These are phyloP conservation scores for Cyclophora albipunctata DNA, from an alignment of 2,888 invertebrate genomes.

Conservation along the genomic window DNA sequence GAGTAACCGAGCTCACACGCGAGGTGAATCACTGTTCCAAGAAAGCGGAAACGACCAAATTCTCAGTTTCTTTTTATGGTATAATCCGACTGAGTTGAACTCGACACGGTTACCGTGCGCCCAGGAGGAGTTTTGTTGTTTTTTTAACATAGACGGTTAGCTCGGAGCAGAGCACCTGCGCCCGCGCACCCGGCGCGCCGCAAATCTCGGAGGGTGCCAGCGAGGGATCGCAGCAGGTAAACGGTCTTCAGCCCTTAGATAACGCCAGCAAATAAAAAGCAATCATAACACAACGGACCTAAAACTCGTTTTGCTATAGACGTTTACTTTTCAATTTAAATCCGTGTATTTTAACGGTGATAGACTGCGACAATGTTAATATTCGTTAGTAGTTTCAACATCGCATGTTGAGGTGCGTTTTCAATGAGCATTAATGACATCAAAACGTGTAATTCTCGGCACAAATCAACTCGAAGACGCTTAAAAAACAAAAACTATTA, in stretches of 20 bases:
- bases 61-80: conserved; percentile 58
- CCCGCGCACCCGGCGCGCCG: conserved; percentile 62
- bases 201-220: conserved; percentile 64
- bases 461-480: conserved; percentile 41
- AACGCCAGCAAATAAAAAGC: conserved; percentile 27
- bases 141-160: conserved; percentile 53
- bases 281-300: conserved; percentile 25
- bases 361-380: conserved; percentile 29
- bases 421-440: conserved; percentile 16
- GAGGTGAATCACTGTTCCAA: conserved; percentile 68
- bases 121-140: conserved; percentile 37
- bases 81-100: conserved; percentile 43
- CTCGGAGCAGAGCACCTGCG: conserved; percentile 59
- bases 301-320: conserved; percentile 32
- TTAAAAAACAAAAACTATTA: conserved; percentile 56
- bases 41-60: conserved; percentile 71
- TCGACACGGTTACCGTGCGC: conserved; percentile 38
- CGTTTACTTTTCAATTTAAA: conserved; percentile 16
- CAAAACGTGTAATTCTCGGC: conserved; percentile 32
- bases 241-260: conserved; percentile 36
- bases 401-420: conserved; percentile 30
- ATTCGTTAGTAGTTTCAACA: conserved; percentile 25
- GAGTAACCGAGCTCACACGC: conserved; percentile 46
- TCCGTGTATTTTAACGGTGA: conserved; percentile 17
- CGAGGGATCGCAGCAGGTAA: conserved; percentile 58